These are phyloP conservation scores for Benitochromis conjunctus DNA, from an alignment of 2,113 vertebrate species.

Conservation along the genomic window DNA sequence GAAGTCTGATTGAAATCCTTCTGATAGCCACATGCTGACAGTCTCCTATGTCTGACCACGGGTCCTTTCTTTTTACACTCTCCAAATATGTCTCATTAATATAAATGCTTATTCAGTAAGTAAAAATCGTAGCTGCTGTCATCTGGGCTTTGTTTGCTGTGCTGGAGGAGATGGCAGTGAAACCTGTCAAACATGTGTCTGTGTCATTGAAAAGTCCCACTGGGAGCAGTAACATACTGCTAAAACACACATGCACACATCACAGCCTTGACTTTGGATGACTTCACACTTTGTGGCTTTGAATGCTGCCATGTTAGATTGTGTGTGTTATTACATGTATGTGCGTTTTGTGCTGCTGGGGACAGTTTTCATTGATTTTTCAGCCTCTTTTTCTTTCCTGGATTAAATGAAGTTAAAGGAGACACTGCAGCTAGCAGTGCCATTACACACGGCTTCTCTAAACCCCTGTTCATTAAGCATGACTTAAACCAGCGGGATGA, in stretches of 20 bases:
- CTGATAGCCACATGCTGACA: not conserved
- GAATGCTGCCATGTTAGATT: not conserved
- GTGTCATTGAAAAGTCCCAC: not conserved
- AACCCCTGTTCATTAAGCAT: not conserved
- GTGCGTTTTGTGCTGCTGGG: not conserved
- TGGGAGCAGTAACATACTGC: not conserved
- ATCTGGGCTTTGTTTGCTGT: not conserved
- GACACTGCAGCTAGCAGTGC: not conserved
- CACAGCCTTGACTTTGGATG: not conserved
- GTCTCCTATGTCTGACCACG: not conserved
- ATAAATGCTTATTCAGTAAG: not conserved
- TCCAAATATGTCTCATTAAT: not conserved
- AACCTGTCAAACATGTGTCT: not conserved
- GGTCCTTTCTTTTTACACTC: not conserved
- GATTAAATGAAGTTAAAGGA: slow-evolving; percentile 27
- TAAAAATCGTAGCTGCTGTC: not conserved
- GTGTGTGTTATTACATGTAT: not conserved
- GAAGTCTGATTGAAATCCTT: not conserved
- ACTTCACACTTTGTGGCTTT: not conserved
- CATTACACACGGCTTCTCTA: not conserved
- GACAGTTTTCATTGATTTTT: slow-evolving; percentile 13
- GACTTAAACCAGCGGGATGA: not conserved
- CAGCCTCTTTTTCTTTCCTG: not conserved
- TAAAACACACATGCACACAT: not conserved
- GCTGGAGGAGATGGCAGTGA: not conserved